Base-by-base conservation (phyloP, 2,888 invertebrate species). In the Thysanoteuthis rhombus region DNA sequence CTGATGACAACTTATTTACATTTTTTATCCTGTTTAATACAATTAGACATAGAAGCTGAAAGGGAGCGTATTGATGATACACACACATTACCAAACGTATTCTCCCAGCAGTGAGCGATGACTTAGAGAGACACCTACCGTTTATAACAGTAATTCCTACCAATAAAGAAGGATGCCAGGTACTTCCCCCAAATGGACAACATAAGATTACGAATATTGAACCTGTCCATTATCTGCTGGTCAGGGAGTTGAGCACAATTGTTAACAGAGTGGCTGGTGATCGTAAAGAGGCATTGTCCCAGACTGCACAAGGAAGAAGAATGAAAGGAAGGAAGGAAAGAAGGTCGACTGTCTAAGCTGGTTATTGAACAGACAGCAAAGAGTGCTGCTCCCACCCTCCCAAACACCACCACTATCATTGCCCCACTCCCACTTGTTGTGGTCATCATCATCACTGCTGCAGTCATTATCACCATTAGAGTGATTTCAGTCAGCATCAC, bases 111-210 rank as follows among this genome's bases (percentile, higher is more conserved):
- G 75, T n/a, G n/a, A 19, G n/a, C 75, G 4, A 75, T 36, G 75
- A 75, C 75, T 36, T 75, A 36, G 16, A 40, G 4, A 39, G 91
- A 36, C 42, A 91, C 91, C 42, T 40, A 91, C 91, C 91, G 91
- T 42, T 91, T 91, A 36, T 92, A 92, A 45, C 40, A 40, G 92
- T 40, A 40, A 39, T 92, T 40, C 92, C 45, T 92, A 92, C 45
- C 92, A 32, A 39, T 92, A 92, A 92, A 92, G 39, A 92, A 40
- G 12, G 92, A 92, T 32, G 92, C 92, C 92, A 92, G 42, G 92
- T 92, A 92, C 45, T 40, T 92, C 40, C 92, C 92, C 92, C 39
- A 92, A 40, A 92, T 45, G n/a, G 92, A 92, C 92, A 40, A 42
- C 92, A 40, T 45, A 92, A 92, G 40, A n/a, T 45, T 92, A 40